phyloP scores from a whole-genome alignment of 2,797 vertebrate species.

The Hyperoplus immaculatus region DNA sequence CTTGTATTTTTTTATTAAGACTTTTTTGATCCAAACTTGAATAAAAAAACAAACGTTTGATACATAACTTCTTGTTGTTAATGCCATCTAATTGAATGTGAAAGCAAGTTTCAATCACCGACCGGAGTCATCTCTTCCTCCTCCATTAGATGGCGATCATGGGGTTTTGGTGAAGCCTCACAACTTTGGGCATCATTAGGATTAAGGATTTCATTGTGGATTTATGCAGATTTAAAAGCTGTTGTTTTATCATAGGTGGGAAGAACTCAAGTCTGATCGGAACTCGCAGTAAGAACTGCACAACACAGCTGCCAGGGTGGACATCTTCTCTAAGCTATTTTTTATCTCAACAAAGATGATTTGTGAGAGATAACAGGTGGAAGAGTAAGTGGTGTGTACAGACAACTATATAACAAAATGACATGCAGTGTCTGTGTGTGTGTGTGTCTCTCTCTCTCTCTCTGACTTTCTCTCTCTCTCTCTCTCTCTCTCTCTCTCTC shows the following conservation, averaged over 20 bases:
- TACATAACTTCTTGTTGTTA: neutral
- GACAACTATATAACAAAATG: constrained; percentile 48
- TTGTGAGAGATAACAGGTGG: constrained; percentile 38
- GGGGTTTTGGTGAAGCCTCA: neutral
- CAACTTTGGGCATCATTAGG: neutral
- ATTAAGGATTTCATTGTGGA: neutral
- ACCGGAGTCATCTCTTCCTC: neutral
- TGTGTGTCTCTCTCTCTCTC: neutral
- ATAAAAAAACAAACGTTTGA: constrained; percentile 44
- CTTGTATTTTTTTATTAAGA: neutral
- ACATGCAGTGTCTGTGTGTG: constrained; percentile 16
- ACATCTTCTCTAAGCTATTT: constrained; percentile 6
- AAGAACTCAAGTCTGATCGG: neutral
- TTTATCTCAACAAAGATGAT: constrained; percentile 23
- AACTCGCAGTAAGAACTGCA: neutral
- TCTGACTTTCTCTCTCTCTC: no score
- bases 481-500: neutral
- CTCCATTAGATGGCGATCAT: constrained; percentile 70
- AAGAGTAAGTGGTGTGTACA: constrained; percentile 12
- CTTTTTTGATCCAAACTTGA: neutral
- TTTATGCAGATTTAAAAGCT: neutral
- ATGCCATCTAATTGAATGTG: neutral
- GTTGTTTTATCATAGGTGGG: constrained; percentile 3
- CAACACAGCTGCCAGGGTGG: neutral
- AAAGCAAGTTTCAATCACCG: neutral